Evolutionary conservation across 1,140 invertebrate species (phyloP).

Genomic region (Drosophila repletoides): DNA sequence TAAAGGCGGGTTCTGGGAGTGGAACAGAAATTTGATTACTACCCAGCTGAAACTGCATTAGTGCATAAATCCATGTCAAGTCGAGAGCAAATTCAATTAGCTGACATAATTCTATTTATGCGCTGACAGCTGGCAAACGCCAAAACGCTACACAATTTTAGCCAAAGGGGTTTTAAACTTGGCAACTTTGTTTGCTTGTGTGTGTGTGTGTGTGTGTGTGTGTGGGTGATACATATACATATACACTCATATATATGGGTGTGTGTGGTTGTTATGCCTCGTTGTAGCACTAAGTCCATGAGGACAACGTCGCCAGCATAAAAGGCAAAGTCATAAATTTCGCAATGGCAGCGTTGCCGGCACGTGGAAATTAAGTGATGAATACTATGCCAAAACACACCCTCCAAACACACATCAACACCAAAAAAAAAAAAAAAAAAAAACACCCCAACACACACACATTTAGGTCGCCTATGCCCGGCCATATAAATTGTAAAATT

Average conservation of each 20-base stretch:
- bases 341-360: conserved; percentile 65
- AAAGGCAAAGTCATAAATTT: conserved; percentile 69
- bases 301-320: conserved; percentile 32
- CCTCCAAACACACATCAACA: conserved; percentile 5
- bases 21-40: conserved; percentile 58
- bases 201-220: neutral
- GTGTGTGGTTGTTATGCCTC: conserved; percentile 4
- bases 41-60: conserved; percentile 59
- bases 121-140: conserved; percentile 73
- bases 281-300: conserved; percentile 26
- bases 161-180: conserved; percentile 54
- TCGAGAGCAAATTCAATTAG: conserved; percentile 73
- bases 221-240: no score
- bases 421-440: no score
- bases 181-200: conserved; percentile 22
- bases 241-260: no score
- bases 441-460: conserved; percentile 11
- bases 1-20: neutral
- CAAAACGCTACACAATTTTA: conserved; percentile 50
- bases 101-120: conserved; percentile 76
- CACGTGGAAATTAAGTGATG: conserved; percentile 79
- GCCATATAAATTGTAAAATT: conserved; percentile 72
- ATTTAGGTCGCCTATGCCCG: conserved; percentile 67
- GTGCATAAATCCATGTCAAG: conserved; percentile 77
- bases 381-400: conserved; percentile 58